Conservation (phyloP, 2,888 invertebrate species). For the Nasonia oneida region DNA sequence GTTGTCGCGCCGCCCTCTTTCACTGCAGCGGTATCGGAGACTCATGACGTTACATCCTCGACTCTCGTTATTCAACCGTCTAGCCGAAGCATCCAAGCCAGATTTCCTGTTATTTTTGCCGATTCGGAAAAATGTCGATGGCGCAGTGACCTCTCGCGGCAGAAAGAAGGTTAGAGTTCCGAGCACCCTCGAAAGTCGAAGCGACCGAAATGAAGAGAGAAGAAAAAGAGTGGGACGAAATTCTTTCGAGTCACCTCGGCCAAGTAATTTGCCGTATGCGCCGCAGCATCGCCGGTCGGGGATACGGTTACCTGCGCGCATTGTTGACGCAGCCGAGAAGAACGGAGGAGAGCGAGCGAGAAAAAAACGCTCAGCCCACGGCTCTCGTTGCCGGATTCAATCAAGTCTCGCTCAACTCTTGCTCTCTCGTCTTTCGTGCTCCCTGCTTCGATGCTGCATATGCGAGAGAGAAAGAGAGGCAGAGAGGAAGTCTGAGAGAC, state of each 20-base stretch:
- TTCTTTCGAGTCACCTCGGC: conserved; percentile 68
- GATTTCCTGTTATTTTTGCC: not conserved
- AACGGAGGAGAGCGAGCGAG: conserved; percentile 15
- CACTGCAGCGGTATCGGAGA: not conserved
- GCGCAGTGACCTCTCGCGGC: not conserved
- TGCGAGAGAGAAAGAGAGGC: not conserved
- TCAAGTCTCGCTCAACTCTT: conserved; percentile 22
- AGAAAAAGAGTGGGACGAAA: conserved; percentile 45
- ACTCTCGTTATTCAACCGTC: not conserved
- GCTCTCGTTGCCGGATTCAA: conserved; percentile 47
- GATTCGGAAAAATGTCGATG: not conserved
- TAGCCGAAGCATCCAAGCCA: not conserved
- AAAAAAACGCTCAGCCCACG: conserved; percentile 25
- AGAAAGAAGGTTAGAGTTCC: conserved; percentile 22
- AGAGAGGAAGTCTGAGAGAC: conserved; percentile 23
- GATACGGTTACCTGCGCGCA: conserved; percentile 56
- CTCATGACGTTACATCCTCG: not conserved
- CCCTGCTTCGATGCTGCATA: conserved; percentile 4
- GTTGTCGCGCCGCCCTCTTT: not conserved
- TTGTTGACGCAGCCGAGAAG: conserved; percentile 56
- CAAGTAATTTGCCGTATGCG: conserved; percentile 66
- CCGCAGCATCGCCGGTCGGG: not conserved
- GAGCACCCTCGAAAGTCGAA: not conserved
- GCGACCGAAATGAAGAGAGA: not conserved
- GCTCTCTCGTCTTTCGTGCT: conserved; percentile 9